Evolutionary conservation across 2,797 vertebrate genomes (phyloP).

Genomic region (Phaenicophaeus curvirostris): DNA sequence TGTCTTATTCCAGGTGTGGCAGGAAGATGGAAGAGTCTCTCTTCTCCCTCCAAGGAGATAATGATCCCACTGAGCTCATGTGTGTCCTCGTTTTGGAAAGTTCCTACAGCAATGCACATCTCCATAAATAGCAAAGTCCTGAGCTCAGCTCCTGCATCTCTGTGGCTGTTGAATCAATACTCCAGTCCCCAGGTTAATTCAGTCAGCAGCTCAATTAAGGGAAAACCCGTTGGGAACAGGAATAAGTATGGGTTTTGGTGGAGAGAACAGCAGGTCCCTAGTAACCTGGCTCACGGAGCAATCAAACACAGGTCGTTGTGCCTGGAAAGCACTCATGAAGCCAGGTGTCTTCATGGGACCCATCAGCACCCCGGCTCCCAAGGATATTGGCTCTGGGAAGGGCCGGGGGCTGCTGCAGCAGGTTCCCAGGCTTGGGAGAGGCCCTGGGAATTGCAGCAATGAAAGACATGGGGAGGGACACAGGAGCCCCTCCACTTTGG

Average conservation of each 20-base stretch:
- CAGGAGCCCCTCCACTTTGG: accelerated
- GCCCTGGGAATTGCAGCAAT: accelerated
- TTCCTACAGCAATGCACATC: accelerated
- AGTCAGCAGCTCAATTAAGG: slow-evolving; percentile 38
- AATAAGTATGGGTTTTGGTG: not conserved
- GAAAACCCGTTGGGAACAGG: not conserved
- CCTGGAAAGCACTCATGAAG: accelerated
- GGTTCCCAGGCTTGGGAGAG: not conserved
- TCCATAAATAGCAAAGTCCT: not conserved
- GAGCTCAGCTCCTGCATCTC: not conserved
- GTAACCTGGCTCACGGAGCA: not conserved
- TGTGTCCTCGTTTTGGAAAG: not conserved
- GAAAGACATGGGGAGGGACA: not conserved
- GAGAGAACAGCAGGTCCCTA: not conserved
- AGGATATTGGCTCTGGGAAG: not conserved
- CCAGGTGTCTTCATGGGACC: not conserved
- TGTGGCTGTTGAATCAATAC: not conserved
- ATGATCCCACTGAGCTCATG: not conserved
- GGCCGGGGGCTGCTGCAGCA: accelerated
- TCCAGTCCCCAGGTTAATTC: not conserved
- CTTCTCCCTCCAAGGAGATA: not conserved
- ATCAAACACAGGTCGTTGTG: not conserved
- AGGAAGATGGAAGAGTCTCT: not conserved
- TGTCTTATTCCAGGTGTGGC: not conserved
- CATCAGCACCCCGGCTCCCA: not conserved